Evolutionary conservation across 2,888 invertebrate species (phyloP), one percentile per base, ranked within the genome.

Genomic region (Rugalucina vietnamica): DNA sequence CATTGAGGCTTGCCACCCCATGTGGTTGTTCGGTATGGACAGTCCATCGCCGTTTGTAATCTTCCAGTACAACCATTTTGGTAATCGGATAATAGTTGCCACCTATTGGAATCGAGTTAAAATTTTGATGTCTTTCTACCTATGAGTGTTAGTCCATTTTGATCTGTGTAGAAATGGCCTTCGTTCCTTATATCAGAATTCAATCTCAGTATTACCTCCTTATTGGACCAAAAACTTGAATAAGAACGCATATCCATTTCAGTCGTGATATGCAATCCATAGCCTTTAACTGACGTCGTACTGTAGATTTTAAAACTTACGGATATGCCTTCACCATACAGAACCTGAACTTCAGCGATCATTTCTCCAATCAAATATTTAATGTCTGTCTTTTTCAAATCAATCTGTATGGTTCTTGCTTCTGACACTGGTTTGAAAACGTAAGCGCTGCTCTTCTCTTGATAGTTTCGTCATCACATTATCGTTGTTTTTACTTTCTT

Each of bases 341-440:
- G 96, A 69, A 98, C 98, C 69, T 98, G 96, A 27, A 98, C 97
- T 76, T 97, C 96, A 0, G 98, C 98, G 34, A 97, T 96, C 10
- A 99, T 95, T 0, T 97, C 97, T 0, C 99, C 99, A 14, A n/a
- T n/a, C 4, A 27, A 27, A 60, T 27, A 60, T 24, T 60, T 60
- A 27, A 60, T 27, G 12, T 60, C 5, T 5, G 27, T 5, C 5
- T 29, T 14, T 12, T 27, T n/a, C 24, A 60, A 27, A 60, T 60
- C 27, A 27, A 60, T 12, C 3, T n/a, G 4, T 29, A 60, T 60
- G 2, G 60, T 2, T 29, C 77, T 80, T 0, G 94, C 93, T 27
- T 91, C 89, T 0, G 93, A 91, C 3, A 79, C 77, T 0, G 94
- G 94, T 36, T 86, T 89, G 82, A 95, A 94, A 36, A 95, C 88